Base-by-base conservation (phyloP, 1,140 invertebrate genomes). In the Himalopsyche phryganea region DNA sequence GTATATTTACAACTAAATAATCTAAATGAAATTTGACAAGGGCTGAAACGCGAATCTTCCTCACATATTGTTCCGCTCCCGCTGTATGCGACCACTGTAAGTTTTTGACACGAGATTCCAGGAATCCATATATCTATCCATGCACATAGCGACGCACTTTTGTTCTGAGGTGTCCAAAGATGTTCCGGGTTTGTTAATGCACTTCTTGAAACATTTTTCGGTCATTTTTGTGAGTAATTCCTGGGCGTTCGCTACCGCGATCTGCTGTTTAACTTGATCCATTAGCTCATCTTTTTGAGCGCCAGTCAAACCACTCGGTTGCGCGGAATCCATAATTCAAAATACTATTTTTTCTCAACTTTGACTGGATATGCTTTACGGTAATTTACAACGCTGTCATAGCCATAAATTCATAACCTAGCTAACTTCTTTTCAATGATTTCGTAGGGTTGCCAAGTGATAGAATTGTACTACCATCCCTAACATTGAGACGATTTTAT, bases 61-160 rank as follows among this genome's bases (percentile, higher is more conserved):
- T 58, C 70, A 77, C 74, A 76, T 75, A 66, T 78, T 76, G 65
- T 80, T 74, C 65, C 84, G 79, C 74, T 92, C 90, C 64, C 83
- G 78, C 70, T 92, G 89, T 65, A 96, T 80, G 69, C 93, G 81
- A 71, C 80, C 84, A 67, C 84, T 86, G 69, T 94, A 97, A 1
- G 91, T 85, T 72, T 85, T 82, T 11, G 91, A 92, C 20, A 97
- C 91, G 45, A 94, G 76, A 77, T 94, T 93, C 85, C 90, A 96
- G 5, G 94, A 85, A 73, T 98, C 96, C 89, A 98, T 95, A 77
- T 95, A 98, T 65, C 94, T 83, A 74, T 98, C 94, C 93, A 96
- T 96, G 74, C 94, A 97, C 91, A 97, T 94, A 10, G 92, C 91
- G 62, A 98, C 82, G 76, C 96, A 98, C 88, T 97, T 97, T 86